Evolutionary conservation across 1,140 invertebrate species (phyloP).

Genomic region (Bombus huntii): DNA sequence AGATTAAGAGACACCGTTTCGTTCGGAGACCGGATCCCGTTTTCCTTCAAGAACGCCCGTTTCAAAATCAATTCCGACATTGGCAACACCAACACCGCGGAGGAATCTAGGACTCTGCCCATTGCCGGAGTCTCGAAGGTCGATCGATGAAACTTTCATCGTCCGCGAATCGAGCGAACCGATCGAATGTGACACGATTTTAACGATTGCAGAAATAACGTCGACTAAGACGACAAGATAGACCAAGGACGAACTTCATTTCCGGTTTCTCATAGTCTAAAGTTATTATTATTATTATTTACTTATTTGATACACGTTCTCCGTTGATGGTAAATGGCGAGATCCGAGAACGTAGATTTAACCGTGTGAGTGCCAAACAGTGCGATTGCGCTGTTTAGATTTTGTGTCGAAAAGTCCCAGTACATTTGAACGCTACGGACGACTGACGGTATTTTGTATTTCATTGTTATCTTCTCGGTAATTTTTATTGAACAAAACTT

Average conservation of each 20-base stretch:
- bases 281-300: background rate
- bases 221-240: background rate
- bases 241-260: background rate
- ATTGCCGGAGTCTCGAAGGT: conserved; percentile 46
- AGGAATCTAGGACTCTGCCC: conserved; percentile 53
- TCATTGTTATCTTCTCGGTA: no score
- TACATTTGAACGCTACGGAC: no score
- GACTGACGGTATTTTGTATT: no score
- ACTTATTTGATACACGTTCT: background rate
- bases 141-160: conserved; percentile 24
- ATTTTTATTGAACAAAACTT: no score
- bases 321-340: background rate
- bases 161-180: background rate
- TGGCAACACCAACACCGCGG: conserved; percentile 34
- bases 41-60: background rate
- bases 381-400: no score
- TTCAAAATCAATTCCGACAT: conserved; percentile 39
- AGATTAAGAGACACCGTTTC: background rate
- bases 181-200: background rate
- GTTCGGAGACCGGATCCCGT: background rate
- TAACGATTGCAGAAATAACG: background rate
- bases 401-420: no score
- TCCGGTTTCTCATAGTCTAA: background rate
- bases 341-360: no score
- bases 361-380: no score